Evolutionary conservation across 2,113 vertebrate genomes (phyloP), one percentile per base, ranked within the genome.

Genomic region (Vombatus ursinus): DNA sequence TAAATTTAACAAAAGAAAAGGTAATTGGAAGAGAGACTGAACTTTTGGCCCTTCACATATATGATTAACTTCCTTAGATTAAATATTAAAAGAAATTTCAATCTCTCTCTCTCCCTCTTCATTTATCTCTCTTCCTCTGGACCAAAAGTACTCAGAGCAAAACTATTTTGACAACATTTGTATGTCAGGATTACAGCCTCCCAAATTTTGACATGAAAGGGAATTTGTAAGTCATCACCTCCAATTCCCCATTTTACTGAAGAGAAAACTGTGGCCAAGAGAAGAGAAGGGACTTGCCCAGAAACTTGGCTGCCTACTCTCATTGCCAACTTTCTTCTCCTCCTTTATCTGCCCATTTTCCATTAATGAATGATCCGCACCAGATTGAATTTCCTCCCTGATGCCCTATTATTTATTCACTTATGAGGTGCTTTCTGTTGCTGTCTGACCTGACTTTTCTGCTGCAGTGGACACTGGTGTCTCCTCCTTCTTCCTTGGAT

Each of bases 81-180:
- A 94, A 95, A 92, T 11, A 94, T 94, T 97, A 61, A 2, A 91
- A n/a, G 0, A n/a, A 22, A 19, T 51, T 48, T 44, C 37, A 37
- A 16, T 89, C 28, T 25, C 11, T 0, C 7, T 19, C 28, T 24
- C 57, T 54, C 52, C 90, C 8, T 11, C 3, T 31, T 49, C 8
- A 25, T 0, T 28, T 0, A 31, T 7, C 52, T 31, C 4, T 0
- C 19, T 2, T 25, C 49, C 22, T 54, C 37, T 2, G 3, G 3
- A 53, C 48, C 12, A 16, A 16, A 84, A 31, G 10, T 61, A 61
- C 25, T 25, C 28, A 53, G 1, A n/a, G 4, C 0, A n/a, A 68
- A 68, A n/a, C 31, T n/a, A 4, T 53, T 2, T 53, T 53, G 52
- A 53, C 5, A 6, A 53, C 3, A 14, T 0, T 37, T 37, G 12